phyloP scores from a whole-genome alignment of 1,140 invertebrate genomes.

The Ptiloglossa arizonensis region DNA sequence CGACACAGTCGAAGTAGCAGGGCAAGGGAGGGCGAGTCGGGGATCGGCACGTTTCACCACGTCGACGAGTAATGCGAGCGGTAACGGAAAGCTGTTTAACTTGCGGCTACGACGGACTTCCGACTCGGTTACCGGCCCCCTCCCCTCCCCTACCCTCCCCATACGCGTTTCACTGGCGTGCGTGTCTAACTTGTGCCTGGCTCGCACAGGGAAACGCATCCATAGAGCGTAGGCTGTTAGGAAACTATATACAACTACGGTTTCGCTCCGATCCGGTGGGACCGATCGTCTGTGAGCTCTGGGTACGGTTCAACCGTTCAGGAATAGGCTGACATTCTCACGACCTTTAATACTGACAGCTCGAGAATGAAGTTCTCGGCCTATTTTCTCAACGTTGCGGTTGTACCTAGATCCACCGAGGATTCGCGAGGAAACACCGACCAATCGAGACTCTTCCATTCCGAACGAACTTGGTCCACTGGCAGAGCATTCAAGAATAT shows the following conservation, averaged over 20 bases:
- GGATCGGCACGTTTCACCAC: conserved; percentile 31
- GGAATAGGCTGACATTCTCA: no score
- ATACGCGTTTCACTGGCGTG: not conserved
- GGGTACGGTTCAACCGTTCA: no score
- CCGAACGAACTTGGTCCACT: no score
- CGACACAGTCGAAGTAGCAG: conserved; percentile 17
- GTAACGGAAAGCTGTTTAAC: conserved; percentile 54
- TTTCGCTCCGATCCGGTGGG: not conserved
- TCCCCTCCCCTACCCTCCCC: not conserved
- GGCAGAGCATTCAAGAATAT: no score
- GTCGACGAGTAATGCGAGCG: conserved; percentile 40
- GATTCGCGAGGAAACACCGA: no score
- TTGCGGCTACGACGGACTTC: conserved; percentile 53
- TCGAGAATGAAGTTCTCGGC: no score
- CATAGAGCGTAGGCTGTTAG: not conserved
- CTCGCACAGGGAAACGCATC: not conserved
- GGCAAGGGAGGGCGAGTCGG: conserved; percentile 21
- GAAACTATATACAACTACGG: not conserved
- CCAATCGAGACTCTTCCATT: no score
- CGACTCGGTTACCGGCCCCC: conserved; percentile 30
- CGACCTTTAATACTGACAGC: no score
- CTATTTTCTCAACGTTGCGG: no score
- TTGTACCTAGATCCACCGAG: no score
- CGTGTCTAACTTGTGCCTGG: conserved; percentile 3
- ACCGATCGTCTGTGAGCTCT: no score